Evolutionary conservation across 2,888 invertebrate species (phyloP).

Genomic region (Graphium colonna): DNA sequence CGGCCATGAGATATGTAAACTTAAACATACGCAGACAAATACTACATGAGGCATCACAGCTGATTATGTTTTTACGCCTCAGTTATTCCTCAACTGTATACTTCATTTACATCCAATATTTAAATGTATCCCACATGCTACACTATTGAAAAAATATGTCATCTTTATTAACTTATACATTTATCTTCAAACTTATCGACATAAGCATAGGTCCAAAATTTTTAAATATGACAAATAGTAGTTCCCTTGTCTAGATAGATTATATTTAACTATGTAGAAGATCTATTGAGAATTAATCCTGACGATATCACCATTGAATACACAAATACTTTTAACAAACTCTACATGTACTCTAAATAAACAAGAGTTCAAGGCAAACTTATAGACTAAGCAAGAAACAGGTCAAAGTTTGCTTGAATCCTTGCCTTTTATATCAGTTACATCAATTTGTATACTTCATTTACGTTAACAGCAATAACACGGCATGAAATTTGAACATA

Average conservation of each 20-base stretch:
- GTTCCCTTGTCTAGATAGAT: not conserved
- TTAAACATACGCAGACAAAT: not conserved
- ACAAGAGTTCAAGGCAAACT: constrained; percentile 3
- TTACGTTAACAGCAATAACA: constrained; percentile 8
- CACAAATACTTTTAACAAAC: constrained; percentile 13
- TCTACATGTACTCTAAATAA: not conserved
- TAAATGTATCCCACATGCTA: constrained; percentile 53
- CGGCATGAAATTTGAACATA: constrained; percentile 8
- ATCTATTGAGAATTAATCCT: constrained; percentile 12
- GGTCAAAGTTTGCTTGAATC: not conserved
- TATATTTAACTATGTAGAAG: constrained; percentile 1
- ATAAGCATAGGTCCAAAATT: constrained; percentile 52
- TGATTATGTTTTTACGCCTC: constrained; percentile 9
- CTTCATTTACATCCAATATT: constrained; percentile 40
- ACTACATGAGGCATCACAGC: constrained; percentile 2
- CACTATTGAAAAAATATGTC: constrained; percentile 61
- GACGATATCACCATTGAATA: constrained; percentile 13
- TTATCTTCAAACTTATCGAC: constrained; percentile 50
- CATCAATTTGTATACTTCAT: constrained; percentile 16
- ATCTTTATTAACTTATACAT: constrained; percentile 40
- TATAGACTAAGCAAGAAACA: not conserved
- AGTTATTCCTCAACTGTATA: constrained; percentile 64
- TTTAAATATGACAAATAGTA: constrained; percentile 21
- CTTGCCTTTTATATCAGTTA: not conserved
- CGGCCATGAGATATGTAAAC: constrained; percentile 2